phyloP scores from a whole-genome alignment of 2,797 vertebrate species.

The Nasua narica region DNA sequence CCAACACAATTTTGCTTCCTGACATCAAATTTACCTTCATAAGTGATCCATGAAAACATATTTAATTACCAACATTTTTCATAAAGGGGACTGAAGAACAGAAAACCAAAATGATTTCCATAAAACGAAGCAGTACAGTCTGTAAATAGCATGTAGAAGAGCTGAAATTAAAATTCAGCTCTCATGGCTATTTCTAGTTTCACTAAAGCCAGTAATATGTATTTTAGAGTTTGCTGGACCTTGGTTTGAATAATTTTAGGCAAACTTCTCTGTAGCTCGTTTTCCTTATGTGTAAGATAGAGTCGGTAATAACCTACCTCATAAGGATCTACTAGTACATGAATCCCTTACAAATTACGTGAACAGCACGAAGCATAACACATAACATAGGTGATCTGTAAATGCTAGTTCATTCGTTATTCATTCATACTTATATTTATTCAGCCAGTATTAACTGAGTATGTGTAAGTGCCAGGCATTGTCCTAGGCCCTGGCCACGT shows the following conservation, averaged over 20 bases:
- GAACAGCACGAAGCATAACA: neutral
- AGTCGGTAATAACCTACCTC: neutral
- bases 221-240: neutral
- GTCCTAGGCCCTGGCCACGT: neutral
- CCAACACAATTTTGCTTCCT: neutral
- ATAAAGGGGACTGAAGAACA: neutral
- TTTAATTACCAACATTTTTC: neutral
- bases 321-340: neutral
- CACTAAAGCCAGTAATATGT: neutral
- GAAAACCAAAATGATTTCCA: constrained; percentile 30
- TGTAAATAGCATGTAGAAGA: neutral
- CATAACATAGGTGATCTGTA: neutral
- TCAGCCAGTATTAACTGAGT: neutral
- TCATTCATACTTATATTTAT: neutral
- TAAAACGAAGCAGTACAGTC: neutral
- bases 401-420: neutral
- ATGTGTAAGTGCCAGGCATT: neutral
- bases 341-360: neutral
- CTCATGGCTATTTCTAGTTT: neutral
- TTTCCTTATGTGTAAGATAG: neutral
- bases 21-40: neutral
- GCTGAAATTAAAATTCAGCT: constrained; percentile 22
- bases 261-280: neutral
- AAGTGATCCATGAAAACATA: neutral
- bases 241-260: neutral